Evolutionary conservation across 1,140 invertebrate species (phyloP).

Genomic region (Drosophila repletoides): DNA sequence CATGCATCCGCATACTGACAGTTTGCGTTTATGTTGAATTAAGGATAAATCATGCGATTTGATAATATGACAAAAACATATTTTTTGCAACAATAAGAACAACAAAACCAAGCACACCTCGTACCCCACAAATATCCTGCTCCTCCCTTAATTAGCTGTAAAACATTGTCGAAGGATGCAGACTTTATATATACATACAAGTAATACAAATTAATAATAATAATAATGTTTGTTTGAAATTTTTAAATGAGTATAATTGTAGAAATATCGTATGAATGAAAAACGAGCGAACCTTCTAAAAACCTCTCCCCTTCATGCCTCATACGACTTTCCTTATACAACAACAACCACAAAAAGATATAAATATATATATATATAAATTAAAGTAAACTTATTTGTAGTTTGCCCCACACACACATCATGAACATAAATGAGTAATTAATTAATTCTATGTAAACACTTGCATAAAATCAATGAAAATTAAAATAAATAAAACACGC

Average conservation of each 20-base stretch:
- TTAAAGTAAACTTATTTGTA: slow-evolving; percentile 41
- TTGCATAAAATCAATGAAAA: slow-evolving; percentile 63
- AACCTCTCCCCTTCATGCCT: slow-evolving; percentile 2
- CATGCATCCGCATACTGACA: slow-evolving; percentile 27
- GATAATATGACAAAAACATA: slow-evolving; percentile 76
- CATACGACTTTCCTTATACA: slow-evolving; percentile 25
- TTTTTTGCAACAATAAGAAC: slow-evolving; percentile 51
- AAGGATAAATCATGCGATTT: slow-evolving; percentile 32
- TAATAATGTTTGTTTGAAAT: slow-evolving; percentile 71
- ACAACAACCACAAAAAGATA: slow-evolving; percentile 25
- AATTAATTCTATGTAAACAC: slow-evolving; percentile 62
- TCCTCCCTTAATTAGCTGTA: slow-evolving; percentile 60
- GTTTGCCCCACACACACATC: slow-evolving; percentile 28
- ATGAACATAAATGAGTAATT: slow-evolving; percentile 40
- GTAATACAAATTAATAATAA: slow-evolving; percentile 41
- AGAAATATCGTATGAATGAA: slow-evolving; percentile 75
- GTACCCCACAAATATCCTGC: background rate
- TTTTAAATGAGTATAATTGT: slow-evolving; percentile 72
- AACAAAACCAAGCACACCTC: slow-evolving; percentile 19
- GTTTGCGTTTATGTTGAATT: slow-evolving; percentile 60
- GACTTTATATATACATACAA: slow-evolving; percentile 59
- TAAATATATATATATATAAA: slow-evolving; percentile 25
- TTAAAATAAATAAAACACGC: slow-evolving; percentile 24
- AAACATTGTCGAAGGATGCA: slow-evolving; percentile 55
- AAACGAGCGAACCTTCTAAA: slow-evolving; percentile 35